These are phyloP conservation scores for Vesta saturnalis DNA, from an alignment of 2,888 invertebrate species.

Conservation along the genomic window DNA sequence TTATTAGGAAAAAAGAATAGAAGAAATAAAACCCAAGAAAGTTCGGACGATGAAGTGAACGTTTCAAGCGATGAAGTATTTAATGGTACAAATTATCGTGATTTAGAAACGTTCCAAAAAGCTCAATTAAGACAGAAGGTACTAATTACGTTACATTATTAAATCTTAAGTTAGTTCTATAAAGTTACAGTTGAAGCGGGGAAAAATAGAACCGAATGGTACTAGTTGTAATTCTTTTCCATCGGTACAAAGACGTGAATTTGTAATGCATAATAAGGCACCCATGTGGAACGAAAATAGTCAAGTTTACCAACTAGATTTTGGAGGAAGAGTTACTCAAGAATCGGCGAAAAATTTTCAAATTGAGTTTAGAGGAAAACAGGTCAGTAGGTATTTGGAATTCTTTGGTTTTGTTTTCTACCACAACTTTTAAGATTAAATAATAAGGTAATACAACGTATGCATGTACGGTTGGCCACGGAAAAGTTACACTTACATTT, in stretches of 20 bases:
- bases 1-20: slow-evolving; percentile 78
- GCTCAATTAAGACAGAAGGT: slow-evolving; percentile 92
- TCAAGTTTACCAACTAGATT: slow-evolving; percentile 98
- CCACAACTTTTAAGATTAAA: no score
- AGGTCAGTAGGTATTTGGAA: no score
- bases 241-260: slow-evolving; percentile 75
- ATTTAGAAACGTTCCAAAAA: slow-evolving; percentile 92
- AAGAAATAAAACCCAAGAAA: slow-evolving; percentile 77
- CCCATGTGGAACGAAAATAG: slow-evolving; percentile 95
- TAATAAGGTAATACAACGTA: no score
- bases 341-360: slow-evolving; percentile 99
- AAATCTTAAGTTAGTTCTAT: not conserved
- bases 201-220: slow-evolving; percentile 68
- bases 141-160: slow-evolving; percentile 32
- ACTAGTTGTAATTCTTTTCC: slow-evolving; percentile 61
- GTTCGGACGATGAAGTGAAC: slow-evolving; percentile 82
- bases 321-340: slow-evolving; percentile 98
- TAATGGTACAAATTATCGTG: slow-evolving; percentile 79
- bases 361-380: slow-evolving; percentile 95
- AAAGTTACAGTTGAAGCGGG: slow-evolving; percentile 75
- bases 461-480: no score
- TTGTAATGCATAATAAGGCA: slow-evolving; percentile 97
- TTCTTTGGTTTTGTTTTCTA: no score
- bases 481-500: no score
- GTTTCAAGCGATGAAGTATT: slow-evolving; percentile 68